Base-by-base conservation (phyloP, 2,113 vertebrate genomes). In the Rhizomys pruinosus region DNA sequence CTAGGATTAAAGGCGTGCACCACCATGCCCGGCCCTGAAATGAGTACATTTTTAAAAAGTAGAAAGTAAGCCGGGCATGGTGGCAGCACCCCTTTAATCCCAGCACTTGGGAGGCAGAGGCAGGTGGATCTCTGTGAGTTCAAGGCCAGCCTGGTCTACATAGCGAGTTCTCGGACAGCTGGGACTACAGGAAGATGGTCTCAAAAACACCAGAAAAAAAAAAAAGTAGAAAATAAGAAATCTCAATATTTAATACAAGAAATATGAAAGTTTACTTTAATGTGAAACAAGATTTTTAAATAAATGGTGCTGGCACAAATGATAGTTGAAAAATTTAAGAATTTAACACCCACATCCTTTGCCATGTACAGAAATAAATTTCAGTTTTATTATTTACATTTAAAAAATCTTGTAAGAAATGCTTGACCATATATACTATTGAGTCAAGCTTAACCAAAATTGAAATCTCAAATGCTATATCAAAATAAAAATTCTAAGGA, bases 401-500 rank as follows among this genome's bases (percentile, higher is more conserved):
- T 91, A 79, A 52, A 93, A 91, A 82, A 32, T 34, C 39, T 91
- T 84, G 7, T 27, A 80, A 77, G 52, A 59, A 86, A 59, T 22
- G 73, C 71, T 32, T 81, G n/a, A 86, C 25, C 57, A 17, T 72
- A 87, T 93, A 1, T 81, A 86, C 42, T 88, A 44, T 80, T 39
- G 68, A 72, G n/a, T 72, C 42, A 52, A 94, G 16, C 27, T 79
- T 91, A 95, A 63, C 17, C 16, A 81, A 89, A 61, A 90, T 32
- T 79, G 39, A 90, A 93, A 89, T 89, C 39, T 57, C 25, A 93
- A 64, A 84, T 76, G 6, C 74, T 57, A 59, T 7, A 52, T 87
- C 76, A 81, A 90, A 94, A 79, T 78, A 86, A 87, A 90, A 89
- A 78, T 25, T 69, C 73, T 59, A 78, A 23, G 32, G n/a, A 82